Evolutionary conservation across 2,113 vertebrate species (phyloP).

Genomic region (Excalfactoria chinensis): DNA sequence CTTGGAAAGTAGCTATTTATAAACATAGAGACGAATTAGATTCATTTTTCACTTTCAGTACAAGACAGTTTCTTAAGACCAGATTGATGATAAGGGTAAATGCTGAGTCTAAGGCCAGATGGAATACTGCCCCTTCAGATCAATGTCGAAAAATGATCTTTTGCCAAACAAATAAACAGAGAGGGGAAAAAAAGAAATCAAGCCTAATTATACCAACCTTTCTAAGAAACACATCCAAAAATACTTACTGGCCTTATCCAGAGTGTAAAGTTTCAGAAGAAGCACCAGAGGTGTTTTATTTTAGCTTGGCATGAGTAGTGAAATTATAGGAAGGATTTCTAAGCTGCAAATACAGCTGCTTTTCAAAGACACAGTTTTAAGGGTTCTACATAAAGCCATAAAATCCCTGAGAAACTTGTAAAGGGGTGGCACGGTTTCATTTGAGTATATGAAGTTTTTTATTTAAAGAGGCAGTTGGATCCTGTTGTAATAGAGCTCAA

Average conservation of each 20-base stretch:
- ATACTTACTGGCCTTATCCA: conserved; percentile 45
- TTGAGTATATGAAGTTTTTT: background rate
- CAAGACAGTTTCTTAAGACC: conserved; percentile 56
- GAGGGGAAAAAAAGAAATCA: background rate
- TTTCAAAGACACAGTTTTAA: conserved; percentile 40
- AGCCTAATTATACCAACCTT: conserved; percentile 51
- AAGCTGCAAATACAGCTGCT: conserved; percentile 53
- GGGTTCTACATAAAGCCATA: conserved; percentile 27
- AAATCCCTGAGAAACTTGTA: conserved; percentile 27
- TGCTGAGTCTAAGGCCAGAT: conserved; percentile 25
- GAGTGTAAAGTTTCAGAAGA: conserved; percentile 62
- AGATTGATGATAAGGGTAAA: conserved; percentile 42
- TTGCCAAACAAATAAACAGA: conserved; percentile 59
- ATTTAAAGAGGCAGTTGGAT: background rate
- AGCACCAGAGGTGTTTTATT: conserved; percentile 59
- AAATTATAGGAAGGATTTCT: conserved; percentile 50
- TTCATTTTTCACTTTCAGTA: conserved; percentile 53
- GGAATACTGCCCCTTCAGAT: conserved; percentile 57
- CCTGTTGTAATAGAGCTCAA: background rate
- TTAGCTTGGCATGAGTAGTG: conserved; percentile 54
- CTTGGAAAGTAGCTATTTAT: conserved; percentile 72
- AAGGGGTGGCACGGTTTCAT: conserved; percentile 46
- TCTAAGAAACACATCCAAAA: conserved; percentile 37
- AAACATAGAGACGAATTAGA: conserved; percentile 45
- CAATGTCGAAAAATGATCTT: conserved; percentile 16